phyloP scores from a whole-genome alignment of 92 coral and sea anemone genomes.

The Palythoa grandiflora region DNA sequence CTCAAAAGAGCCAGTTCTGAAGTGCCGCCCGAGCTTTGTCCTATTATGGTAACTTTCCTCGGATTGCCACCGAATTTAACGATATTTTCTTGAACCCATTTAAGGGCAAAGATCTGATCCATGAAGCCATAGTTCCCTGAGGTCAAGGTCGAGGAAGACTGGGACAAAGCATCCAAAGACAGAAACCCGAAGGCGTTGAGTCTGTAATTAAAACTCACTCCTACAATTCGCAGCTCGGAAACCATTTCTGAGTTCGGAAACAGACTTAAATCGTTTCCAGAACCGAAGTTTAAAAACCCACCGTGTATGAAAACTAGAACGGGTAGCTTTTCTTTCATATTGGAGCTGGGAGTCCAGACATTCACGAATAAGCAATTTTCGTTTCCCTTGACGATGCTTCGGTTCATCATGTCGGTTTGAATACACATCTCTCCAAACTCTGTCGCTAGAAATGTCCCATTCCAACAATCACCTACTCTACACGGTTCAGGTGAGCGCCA shows the following conservation, averaged over 20 bases:
- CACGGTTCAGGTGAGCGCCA: slow-evolving; percentile 70
- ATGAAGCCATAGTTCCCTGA: slow-evolving; percentile 84
- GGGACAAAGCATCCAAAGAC: slow-evolving; percentile 62
- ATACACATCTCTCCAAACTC: slow-evolving; percentile 66
- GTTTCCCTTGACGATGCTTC: slow-evolving; percentile 52
- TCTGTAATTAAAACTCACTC: slow-evolving; percentile 79
- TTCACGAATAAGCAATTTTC: slow-evolving; percentile 81
- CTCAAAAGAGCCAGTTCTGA: slow-evolving; percentile 74
- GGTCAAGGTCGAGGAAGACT: slow-evolving; percentile 42
- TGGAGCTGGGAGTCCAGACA: slow-evolving; percentile 65
- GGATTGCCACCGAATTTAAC: slow-evolving; percentile 80
- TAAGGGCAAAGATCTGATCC: slow-evolving; percentile 80
- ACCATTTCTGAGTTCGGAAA: slow-evolving; percentile 70
- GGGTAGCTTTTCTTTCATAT: slow-evolving; percentile 52
- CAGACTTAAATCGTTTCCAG: slow-evolving; percentile 68
- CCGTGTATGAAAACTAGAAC: slow-evolving; percentile 79
- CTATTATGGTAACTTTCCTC: slow-evolving; percentile 66
- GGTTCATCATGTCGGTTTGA: slow-evolving; percentile 57
- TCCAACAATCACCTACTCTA: slow-evolving; percentile 68
- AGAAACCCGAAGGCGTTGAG: slow-evolving; percentile 79
- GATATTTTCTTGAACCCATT: slow-evolving; percentile 71
- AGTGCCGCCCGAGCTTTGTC: slow-evolving; percentile 87
- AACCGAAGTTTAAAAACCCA: slow-evolving; percentile 57
- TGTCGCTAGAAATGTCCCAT: slow-evolving; percentile 65
- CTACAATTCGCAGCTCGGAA: slow-evolving; percentile 65